These are phyloP conservation scores for Acanthoscelides obtectus DNA, from an alignment of 2,888 invertebrate species.

Conservation along the genomic window DNA sequence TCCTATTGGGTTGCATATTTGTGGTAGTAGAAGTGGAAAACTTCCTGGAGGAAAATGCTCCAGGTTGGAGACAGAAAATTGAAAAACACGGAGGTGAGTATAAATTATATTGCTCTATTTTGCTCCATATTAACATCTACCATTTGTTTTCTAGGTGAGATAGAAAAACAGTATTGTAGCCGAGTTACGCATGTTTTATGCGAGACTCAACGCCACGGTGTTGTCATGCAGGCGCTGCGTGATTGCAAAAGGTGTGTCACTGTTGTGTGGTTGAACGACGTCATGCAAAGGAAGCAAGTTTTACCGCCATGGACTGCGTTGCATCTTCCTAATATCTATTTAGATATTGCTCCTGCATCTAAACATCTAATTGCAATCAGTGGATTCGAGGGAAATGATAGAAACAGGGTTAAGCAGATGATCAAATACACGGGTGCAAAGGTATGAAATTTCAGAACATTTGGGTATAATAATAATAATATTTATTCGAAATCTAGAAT, in stretches of 20 bases:
- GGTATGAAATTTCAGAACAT: constrained; percentile 53
- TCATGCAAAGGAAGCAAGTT: constrained; percentile 78
- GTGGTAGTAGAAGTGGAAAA: constrained; percentile 51
- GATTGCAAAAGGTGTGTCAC: constrained; percentile 73
- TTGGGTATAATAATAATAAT: too few relatives aligned
- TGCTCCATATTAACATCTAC: not conserved
- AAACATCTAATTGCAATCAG: constrained; percentile 79
- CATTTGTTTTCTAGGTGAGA: constrained; percentile 59
- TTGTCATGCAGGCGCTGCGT: constrained; percentile 77
- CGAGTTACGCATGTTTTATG: constrained; percentile 90
- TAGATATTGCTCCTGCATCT: constrained; percentile 65
- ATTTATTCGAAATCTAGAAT: too few relatives aligned
- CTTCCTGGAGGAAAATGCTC: constrained; percentile 38
- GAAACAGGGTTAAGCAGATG: constrained; percentile 77
- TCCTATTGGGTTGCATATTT: constrained; percentile 90
- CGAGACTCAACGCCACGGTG: constrained; percentile 84
- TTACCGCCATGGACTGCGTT: constrained; percentile 90
- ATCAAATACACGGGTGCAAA: constrained; percentile 82
- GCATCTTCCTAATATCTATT: constrained; percentile 71
- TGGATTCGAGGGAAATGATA: constrained; percentile 87
- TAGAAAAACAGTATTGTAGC: constrained; percentile 78
- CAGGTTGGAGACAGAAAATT: constrained; percentile 43
- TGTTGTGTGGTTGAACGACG: constrained; percentile 88
- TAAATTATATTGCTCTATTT: too few relatives aligned
- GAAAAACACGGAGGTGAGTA: constrained; percentile 44